Evolutionary conservation across 2,888 invertebrate genomes (phyloP), one percentile per base, ranked within the genome.

Genomic region (Ichneumon xanthorius): DNA sequence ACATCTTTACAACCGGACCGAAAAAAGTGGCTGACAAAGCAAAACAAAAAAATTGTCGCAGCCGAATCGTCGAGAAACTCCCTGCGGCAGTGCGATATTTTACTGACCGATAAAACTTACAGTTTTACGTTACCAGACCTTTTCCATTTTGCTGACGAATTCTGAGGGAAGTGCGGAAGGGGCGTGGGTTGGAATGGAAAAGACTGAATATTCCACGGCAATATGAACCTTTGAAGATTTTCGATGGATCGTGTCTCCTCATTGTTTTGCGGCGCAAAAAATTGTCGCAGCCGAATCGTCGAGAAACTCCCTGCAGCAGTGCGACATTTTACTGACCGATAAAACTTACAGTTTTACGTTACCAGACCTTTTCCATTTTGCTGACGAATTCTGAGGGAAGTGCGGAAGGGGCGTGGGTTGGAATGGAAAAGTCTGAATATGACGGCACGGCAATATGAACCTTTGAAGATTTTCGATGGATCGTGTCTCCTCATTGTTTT

Each of bases 401-500:
- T 11, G 40, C 9, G 11, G 40, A 40, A 3, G 40, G 40, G 0
- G 33, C 1, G 33, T 33, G 6, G 6, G 6, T 6, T 1, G 33
- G 33, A 33, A 33, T 11, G 40, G 40, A 11, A 40, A 40, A 11
- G 40, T 3, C 40, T 9, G 40, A 11, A 40, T 40, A 40, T 40
- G n/a, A n/a, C n/a, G n/a, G n/a, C 37, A 37, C 9, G 9, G 37
- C 37, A 37, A 37, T 9, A 9, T 37, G 9, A 37, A 9, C 37
- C 37, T 37, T 37, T 37, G 37, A 37, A 37, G 37, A 37, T 37
- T 58, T 30, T 79, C 19, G 48, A 55, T 37, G 67, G 73, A 79
- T 40, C 75, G 65, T 26, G 26, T 78, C 53, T 30, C 45, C 71
- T 80, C 80, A 84, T 84, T 84, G 80, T 80, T 84, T 76, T n/a